These are phyloP conservation scores for Petromus typicus DNA, from an alignment of 2,113 vertebrate genomes.

Conservation along the genomic window DNA sequence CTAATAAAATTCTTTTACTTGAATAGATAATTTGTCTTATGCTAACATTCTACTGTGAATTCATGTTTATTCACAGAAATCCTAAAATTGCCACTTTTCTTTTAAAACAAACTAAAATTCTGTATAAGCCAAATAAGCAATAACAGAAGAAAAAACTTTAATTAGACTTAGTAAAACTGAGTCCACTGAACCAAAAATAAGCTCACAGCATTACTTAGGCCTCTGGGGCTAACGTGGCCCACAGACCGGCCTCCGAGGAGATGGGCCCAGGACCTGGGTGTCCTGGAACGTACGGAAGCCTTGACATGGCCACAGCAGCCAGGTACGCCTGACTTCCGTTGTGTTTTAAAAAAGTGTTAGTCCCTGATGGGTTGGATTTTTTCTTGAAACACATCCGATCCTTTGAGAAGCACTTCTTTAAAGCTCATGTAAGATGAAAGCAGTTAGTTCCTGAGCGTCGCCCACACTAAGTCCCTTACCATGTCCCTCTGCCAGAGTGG, in stretches of 20 bases:
- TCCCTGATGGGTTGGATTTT: background rate
- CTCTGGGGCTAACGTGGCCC: background rate
- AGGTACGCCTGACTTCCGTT: background rate
- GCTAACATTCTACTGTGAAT: background rate
- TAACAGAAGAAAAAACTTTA: background rate
- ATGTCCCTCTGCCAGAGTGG: background rate
- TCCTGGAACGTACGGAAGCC: too few species aligned
- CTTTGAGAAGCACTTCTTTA: background rate
- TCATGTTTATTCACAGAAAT: background rate
- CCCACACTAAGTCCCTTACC: background rate
- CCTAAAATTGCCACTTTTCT: background rate
- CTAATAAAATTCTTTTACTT: slow-evolving; percentile 8
- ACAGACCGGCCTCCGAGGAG: background rate
- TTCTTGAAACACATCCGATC: background rate
- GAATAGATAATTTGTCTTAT: background rate
- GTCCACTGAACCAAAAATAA: background rate
- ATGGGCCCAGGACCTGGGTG: background rate
- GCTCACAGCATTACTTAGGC: background rate
- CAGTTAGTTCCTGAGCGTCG: background rate
- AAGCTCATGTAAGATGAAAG: background rate
- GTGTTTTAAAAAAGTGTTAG: background rate
- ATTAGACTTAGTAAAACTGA: background rate
- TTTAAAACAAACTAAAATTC: background rate
- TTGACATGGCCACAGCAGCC: background rate
- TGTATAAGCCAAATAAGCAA: background rate